Evolutionary conservation across 2,888 invertebrate genomes (phyloP).

Genomic region (Stomorhina lunata): DNA sequence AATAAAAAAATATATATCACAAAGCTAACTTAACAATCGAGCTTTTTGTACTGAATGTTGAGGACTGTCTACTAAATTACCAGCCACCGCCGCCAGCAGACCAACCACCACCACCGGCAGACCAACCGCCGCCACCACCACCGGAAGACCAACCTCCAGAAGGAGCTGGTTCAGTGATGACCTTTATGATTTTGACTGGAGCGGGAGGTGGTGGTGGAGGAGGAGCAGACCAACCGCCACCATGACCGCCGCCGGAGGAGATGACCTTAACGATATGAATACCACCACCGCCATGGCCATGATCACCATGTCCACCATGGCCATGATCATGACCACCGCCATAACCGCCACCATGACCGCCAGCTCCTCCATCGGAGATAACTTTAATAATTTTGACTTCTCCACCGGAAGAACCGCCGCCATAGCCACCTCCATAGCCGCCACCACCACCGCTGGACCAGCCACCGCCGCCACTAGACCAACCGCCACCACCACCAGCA

Average conservation of each 20-base stretch:
- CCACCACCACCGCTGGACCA: neutral
- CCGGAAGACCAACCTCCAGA: constrained; percentile 34
- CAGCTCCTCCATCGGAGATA: constrained; percentile 18
- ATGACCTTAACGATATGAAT: constrained; percentile 41
- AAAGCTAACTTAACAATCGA: constrained; percentile 27
- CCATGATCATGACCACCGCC: neutral
- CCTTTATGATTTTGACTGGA: constrained; percentile 40
- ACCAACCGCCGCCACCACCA: constrained; percentile 4
- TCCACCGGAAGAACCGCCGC: constrained; percentile 36
- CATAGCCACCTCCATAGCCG: constrained; percentile 7
- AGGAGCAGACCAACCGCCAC: neutral
- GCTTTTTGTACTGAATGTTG: neutral
- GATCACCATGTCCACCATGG: constrained; percentile 4
- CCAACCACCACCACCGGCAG: constrained; percentile 1
- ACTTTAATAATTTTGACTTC: constrained; percentile 40
- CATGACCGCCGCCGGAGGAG: constrained; percentile 7
- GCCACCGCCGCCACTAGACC: neutral
- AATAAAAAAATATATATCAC: constrained; percentile 45
- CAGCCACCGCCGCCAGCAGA: constrained; percentile 26
- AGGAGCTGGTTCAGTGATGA: constrained; percentile 37
- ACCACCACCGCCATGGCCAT: constrained; percentile 55
- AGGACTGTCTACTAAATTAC: constrained; percentile 10
- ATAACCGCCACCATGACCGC: neutral
- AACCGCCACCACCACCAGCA: constrained; percentile 55
- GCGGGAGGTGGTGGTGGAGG: neutral